Conservation (phyloP, 2,797 vertebrate species). For the Malurus splendens region DNA sequence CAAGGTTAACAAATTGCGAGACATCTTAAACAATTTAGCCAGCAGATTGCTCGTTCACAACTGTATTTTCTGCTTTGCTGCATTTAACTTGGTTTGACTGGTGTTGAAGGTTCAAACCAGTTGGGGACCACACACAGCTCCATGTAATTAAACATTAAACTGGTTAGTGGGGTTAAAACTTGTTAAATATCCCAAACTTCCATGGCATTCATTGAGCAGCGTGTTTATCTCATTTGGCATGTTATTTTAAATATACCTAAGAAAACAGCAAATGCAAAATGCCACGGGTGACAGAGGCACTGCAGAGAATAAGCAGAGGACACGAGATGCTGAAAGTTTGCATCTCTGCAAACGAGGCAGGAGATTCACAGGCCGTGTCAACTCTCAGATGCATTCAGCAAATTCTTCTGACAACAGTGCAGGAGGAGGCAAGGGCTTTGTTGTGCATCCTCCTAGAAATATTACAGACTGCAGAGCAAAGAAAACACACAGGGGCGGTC, state of each 20-base stretch:
- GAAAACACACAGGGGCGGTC: constrained; percentile 40
- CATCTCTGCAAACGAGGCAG: constrained; percentile 27
- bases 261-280: constrained; percentile 26
- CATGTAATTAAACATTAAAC: constrained; percentile 5
- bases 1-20: constrained; percentile 40
- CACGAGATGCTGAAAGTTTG: not conserved
- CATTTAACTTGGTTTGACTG: not conserved
- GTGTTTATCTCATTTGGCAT: not conserved
- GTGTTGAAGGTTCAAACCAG: not conserved
- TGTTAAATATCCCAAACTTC: not conserved
- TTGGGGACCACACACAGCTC: not conserved
- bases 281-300: not conserved
- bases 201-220: not conserved
- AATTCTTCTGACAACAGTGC: constrained; percentile 54
- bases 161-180: not conserved
- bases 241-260: not conserved
- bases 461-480: constrained; percentile 42
- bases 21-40: constrained; percentile 19
- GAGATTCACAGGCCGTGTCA: constrained; percentile 42
- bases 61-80: not conserved
- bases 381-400: constrained; percentile 34
- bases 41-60: constrained; percentile 8
- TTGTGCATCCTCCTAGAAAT: constrained; percentile 56
- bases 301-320: constrained; percentile 9
- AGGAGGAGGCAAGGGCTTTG: constrained; percentile 32